Conservation (phyloP, 2,888 invertebrate genomes). For the Cryptocheilus praepositus region DNA sequence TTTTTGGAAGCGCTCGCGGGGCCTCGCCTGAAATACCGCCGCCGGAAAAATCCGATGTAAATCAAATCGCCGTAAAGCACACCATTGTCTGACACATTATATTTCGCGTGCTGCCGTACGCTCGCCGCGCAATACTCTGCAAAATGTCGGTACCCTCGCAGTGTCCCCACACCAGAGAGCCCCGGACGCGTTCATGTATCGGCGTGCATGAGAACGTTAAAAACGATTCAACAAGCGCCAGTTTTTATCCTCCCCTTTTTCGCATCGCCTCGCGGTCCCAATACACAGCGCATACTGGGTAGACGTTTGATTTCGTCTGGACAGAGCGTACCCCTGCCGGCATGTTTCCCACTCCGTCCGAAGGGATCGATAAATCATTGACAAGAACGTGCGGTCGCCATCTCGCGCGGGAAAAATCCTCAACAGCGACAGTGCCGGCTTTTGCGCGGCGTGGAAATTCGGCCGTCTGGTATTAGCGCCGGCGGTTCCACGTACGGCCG, state of each 20-base stretch:
- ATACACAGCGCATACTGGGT: too few species aligned
- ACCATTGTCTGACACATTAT: constrained; percentile 44
- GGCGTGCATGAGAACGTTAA: constrained; percentile 17
- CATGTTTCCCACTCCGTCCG: not conserved
- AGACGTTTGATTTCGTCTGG: too few species aligned
- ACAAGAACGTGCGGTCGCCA: too few species aligned
- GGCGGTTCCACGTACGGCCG: too few species aligned
- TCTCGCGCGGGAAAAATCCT: too few species aligned
- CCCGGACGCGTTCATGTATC: not conserved
- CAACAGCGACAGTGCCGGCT: too few species aligned
- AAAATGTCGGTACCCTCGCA: constrained; percentile 27
- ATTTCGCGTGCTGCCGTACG: constrained; percentile 3
- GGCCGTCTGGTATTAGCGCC: too few species aligned
- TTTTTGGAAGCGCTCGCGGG: constrained; percentile 2
- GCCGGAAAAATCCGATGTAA: constrained; percentile 50
- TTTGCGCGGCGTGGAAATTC: too few species aligned
- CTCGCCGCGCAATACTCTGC: not conserved
- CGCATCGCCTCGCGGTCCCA: too few species aligned
- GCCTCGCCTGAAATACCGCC: constrained; percentile 32
- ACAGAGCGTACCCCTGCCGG: too few species aligned
- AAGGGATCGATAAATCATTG: not conserved
- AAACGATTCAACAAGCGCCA: constrained; percentile 34
- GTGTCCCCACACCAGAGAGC: constrained; percentile 12
- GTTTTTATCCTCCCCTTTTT: not conserved
- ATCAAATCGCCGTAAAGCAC: constrained; percentile 54